These are phyloP conservation scores for Gambelia wislizenii DNA, from an alignment of 2,797 vertebrate genomes.

Conservation along the genomic window DNA sequence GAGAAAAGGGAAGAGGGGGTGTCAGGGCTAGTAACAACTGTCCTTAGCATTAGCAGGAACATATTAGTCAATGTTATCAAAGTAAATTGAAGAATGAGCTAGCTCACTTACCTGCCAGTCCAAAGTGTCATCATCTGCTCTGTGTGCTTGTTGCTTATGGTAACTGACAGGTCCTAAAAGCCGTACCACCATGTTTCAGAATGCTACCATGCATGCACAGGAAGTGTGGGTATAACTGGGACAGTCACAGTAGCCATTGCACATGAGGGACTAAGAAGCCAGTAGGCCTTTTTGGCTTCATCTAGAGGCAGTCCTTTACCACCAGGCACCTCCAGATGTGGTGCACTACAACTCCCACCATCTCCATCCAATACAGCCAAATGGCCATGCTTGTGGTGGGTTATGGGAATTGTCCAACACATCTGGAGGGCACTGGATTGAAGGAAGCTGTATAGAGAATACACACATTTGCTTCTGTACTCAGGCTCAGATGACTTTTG, in stretches of 20 bases:
- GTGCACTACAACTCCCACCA: neutral
- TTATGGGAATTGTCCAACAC: neutral
- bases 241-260: neutral
- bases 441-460: neutral
- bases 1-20: too few relatives aligned
- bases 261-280: neutral
- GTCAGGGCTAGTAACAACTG: too few relatives aligned
- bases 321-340: neutral
- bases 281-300: neutral
- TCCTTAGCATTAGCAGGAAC: rapidly evolving
- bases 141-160: neutral
- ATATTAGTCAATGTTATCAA: too few relatives aligned
- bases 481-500: neutral
- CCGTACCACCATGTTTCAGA: neutral
- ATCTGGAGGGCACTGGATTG: neutral
- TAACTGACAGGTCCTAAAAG: neutral
- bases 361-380: neutral
- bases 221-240: neutral
- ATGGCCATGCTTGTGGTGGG: too few relatives aligned
- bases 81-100: neutral
- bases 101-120: neutral
- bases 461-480: neutral
- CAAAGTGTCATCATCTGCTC: neutral
- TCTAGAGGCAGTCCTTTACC: neutral
- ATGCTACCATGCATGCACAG: neutral